A percentile compares a stretch with the other conserved stretches of the same genome.
Evolutionary conservation across 2,797 vertebrate species (phyloP).

Genomic region (Anableps anableps): DNA sequence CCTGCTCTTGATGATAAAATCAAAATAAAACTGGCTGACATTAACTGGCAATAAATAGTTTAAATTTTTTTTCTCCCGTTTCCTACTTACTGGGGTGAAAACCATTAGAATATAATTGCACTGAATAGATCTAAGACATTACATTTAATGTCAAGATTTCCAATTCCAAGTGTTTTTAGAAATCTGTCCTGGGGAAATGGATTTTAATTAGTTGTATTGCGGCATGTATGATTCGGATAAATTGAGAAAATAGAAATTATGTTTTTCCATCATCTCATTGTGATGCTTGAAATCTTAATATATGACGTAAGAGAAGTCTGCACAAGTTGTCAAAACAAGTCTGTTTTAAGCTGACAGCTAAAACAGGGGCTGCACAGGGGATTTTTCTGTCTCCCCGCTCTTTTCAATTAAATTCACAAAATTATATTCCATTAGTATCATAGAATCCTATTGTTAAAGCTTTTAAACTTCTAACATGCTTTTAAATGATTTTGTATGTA

Average conservation of each 20-base stretch:
- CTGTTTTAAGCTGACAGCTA: neutral
- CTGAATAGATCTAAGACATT: neutral
- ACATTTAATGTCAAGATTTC: neutral
- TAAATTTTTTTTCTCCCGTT: neutral
- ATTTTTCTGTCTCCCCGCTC: neutral
- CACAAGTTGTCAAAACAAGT: neutral
- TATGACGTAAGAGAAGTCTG: neutral
- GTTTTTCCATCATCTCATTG: neutral
- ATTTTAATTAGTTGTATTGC: neutral
- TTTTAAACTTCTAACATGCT: neutral
- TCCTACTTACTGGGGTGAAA: neutral
- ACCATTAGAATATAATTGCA: neutral
- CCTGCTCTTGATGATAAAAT: constrained; percentile 68
- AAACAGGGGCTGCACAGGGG: neutral
- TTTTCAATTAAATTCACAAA: constrained; percentile 1
- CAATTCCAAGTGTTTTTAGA: neutral
- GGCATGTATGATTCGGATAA: neutral
- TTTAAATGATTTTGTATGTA: neutral
- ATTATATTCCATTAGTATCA: neutral
- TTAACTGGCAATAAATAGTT: constrained; percentile 22
- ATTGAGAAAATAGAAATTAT: neutral
- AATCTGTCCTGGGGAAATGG: neutral
- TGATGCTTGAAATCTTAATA: neutral
- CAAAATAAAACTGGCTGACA: constrained; percentile 27
- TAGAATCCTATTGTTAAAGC: neutral